Evolutionary conservation across 2,113 vertebrate species (phyloP), one percentile per base, ranked within the genome.

Genomic region (Silurus meridionalis): DNA sequence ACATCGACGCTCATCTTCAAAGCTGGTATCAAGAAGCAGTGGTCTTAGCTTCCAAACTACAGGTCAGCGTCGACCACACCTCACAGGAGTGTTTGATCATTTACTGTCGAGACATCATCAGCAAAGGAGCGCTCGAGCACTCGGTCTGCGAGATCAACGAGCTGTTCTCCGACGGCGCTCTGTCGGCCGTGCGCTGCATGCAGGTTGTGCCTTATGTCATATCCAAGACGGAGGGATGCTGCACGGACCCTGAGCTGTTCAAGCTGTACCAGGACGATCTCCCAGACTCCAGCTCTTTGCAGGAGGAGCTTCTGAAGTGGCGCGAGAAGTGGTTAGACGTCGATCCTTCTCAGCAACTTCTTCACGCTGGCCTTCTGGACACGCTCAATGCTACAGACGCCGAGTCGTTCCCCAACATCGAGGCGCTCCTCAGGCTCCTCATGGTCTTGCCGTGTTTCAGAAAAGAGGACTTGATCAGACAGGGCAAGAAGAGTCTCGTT

Each of bases 171-270:
- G 93, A 94, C 48, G 92, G 92, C 82, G 92, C 94, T n/a, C 82
- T 94, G 85, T 92, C 93, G 84, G 93, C 92, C 8, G 84, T 95
- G 88, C 91, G 85, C 90, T 95, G 94, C 92, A 91, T 95, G 92
- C 94, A 95, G 94, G 93, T 96, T 89, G 95, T 96, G 94, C 95
- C 95, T 94, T 95, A 95, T 46, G 95, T 94, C 90, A 93, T 95
- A 93, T 94, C 94, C 86, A 93, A 94, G 92, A 91, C 91, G 53
- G 93, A 94, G 89, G 94, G 92, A 87, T 92, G 91, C 91, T 91
- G 93, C 87, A 89, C 91, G 6, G 91, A 94, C 79, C 88, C 91
- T 37, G 92, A 94, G 4, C 87, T 94, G 72, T 89, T 93, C 88
- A 91, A 89, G 83, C 84, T 94, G 81, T 96, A 93, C 90, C 93